These are phyloP conservation scores for Protonibea diacanthus DNA, from an alignment of 2,797 vertebrate species.

Conservation along the genomic window DNA sequence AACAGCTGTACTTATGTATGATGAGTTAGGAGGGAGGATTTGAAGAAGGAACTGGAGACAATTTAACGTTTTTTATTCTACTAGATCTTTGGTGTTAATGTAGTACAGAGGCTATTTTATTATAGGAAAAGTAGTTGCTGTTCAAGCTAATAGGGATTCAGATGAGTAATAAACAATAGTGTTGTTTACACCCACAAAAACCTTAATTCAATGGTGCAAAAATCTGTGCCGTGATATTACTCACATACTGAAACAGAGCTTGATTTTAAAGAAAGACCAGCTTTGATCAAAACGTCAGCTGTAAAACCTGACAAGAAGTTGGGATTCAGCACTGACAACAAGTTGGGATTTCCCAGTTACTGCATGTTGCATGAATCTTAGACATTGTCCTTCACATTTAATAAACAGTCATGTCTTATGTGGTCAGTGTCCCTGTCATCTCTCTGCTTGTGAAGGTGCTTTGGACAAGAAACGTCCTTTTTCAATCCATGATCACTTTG, in stretches of 20 bases:
- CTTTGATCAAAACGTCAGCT: too few species aligned
- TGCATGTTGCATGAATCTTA: too few species aligned
- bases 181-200: too few species aligned
- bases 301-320: too few species aligned
- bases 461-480: background rate
- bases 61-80: background rate
- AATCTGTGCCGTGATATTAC: too few species aligned
- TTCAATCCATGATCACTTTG: background rate
- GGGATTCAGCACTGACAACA: background rate
- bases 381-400: background rate
- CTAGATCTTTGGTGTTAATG: background rate
- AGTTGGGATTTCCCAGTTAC: too few species aligned
- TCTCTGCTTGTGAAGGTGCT: background rate
- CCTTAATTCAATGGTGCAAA: too few species aligned
- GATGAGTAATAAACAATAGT: too few species aligned
- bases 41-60: background rate
- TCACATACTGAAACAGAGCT: too few species aligned
- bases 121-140: background rate
- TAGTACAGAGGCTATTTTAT: background rate
- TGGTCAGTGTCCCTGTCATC: background rate
- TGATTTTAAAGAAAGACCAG: too few species aligned
- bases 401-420: too few species aligned
- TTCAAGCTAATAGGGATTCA: background rate
- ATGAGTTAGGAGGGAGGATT: background rate
- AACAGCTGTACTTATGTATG: background rate